Base-by-base conservation (phyloP, 2,888 invertebrate species). In the Melieria picta region DNA sequence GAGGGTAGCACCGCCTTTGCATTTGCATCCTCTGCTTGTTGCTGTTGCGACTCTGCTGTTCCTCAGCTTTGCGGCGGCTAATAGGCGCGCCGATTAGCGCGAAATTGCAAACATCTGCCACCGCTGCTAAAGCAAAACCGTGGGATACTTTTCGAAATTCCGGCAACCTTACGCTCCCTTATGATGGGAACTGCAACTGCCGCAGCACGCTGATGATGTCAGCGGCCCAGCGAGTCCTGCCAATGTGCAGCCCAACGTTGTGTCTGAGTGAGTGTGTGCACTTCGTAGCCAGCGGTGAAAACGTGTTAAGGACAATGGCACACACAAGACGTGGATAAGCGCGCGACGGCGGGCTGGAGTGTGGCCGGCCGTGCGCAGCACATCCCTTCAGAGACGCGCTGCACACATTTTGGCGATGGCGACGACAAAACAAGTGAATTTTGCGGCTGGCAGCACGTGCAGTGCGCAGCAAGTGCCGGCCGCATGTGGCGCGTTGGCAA, bases 31-130 rank as follows among this genome's bases (percentile, higher is more conserved):
- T 50, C 50, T 50, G 50, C 50, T 10, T 52, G 13, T 13, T n/a
- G 4, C n/a, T 46, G 62, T 46, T n/a, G 6, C 6, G 16, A 16
- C 10, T 47, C 47, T 62, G 4, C 10, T 45, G 13, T 16, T 62
- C 47, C 30, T 6, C 47, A 13, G n/a, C n/a, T 62, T 61, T 13
- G 11, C 42, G 5, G 42, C 62, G 7, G 46, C 45, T 57, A 48
- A 63, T 16, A 45, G 60, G 50, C 47, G 42, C 13, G 7, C 10
- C 57, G 62, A 66, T 64, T 74, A 75, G 58, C 74, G 52, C 72
- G 55, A 81, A 83, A 84, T 84, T 83, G 81, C 83, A 79, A 84
- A 83, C 84, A 84, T 83, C 84, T 84, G 84, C 84, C 83, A 74
- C 74, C 76, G 72, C 67, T 65, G 46, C 46, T 46, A 61, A 65